Evolutionary conservation across 2,888 invertebrate genomes (phyloP).

Genomic region (Pristionchus maxplancki): DNA sequence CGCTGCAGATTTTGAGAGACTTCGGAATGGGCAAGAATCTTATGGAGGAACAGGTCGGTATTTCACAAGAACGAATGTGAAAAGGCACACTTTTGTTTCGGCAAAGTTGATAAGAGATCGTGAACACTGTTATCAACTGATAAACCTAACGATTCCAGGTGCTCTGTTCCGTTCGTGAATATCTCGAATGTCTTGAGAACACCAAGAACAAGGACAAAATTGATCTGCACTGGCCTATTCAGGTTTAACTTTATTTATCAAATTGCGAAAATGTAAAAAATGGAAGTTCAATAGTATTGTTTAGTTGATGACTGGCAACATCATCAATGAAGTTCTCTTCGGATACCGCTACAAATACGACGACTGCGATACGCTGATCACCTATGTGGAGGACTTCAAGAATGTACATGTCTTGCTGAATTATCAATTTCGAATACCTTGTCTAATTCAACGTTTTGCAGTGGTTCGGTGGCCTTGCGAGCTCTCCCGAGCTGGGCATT

Average conservation of each 20-base stretch:
- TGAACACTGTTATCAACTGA: not conserved
- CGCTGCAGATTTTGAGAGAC: not conserved
- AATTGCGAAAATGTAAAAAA: no score
- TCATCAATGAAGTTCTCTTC: conserved; percentile 43
- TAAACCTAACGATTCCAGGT: not conserved
- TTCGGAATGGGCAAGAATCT: conserved; percentile 20
- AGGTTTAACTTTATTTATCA: not conserved
- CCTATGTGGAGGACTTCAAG: not conserved
- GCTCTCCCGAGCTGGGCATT: not conserved
- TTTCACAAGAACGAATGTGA: not conserved
- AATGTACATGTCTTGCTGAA: not conserved
- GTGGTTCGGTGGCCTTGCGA: not conserved
- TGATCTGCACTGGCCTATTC: conserved; percentile 26
- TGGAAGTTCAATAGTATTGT: not conserved
- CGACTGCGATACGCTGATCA: not conserved
- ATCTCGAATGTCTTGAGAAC: not conserved
- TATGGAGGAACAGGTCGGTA: not conserved
- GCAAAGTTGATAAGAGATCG: not conserved
- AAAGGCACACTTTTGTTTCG: not conserved
- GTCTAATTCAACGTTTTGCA: not conserved
- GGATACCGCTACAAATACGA: conserved; percentile 36
- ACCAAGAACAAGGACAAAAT: not conserved
- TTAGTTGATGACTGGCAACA: conserved; percentile 40
- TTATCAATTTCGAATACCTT: not conserved
- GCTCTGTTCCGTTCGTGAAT: not conserved